These are phyloP conservation scores for Gasterosteus aculeatus DNA, from an alignment of 2,113 vertebrate species.

Conservation along the genomic window DNA sequence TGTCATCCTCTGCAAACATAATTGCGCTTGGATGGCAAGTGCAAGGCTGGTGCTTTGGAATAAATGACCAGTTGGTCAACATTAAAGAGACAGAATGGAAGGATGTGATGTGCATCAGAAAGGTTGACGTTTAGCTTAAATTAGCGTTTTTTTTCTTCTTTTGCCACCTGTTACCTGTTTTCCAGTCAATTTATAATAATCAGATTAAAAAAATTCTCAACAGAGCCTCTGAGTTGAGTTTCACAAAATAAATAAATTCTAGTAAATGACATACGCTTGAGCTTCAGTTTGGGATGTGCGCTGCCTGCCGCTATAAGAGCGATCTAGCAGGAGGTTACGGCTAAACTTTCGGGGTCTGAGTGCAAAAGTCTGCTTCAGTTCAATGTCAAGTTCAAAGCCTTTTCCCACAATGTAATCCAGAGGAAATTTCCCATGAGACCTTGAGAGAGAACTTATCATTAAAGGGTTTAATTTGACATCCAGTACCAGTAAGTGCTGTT, in stretches of 20 bases:
- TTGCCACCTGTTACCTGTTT: not conserved
- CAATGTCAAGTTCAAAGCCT: constrained; percentile 83
- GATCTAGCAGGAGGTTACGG: constrained; percentile 40
- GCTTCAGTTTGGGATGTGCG: constrained; percentile 39
- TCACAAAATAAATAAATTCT: constrained; percentile 25
- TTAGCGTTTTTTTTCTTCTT: not conserved
- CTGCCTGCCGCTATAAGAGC: constrained; percentile 30
- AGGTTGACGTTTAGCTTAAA: not conserved
- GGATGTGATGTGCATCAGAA: not conserved
- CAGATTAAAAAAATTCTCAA: constrained; percentile 13
- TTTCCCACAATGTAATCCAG: constrained; percentile 80
- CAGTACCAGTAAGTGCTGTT: constrained; percentile 77
- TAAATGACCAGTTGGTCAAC: constrained; percentile 36
- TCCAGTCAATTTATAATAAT: not conserved
- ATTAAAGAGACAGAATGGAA: constrained; percentile 14
- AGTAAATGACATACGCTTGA: constrained; percentile 38
- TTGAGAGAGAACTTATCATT: constrained; percentile 78
- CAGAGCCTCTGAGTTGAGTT: constrained; percentile 12
- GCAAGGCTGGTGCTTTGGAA: constrained; percentile 36
- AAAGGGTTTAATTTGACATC: constrained; percentile 82
- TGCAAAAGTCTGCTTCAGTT: constrained; percentile 80
- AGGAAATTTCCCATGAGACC: constrained; percentile 80
- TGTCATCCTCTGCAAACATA: constrained; percentile 52
- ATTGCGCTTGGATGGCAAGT: constrained; percentile 32
- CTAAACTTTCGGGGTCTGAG: constrained; percentile 67